Conservation (phyloP, 2,888 invertebrate species). For the Cephonodes hylas region DNA sequence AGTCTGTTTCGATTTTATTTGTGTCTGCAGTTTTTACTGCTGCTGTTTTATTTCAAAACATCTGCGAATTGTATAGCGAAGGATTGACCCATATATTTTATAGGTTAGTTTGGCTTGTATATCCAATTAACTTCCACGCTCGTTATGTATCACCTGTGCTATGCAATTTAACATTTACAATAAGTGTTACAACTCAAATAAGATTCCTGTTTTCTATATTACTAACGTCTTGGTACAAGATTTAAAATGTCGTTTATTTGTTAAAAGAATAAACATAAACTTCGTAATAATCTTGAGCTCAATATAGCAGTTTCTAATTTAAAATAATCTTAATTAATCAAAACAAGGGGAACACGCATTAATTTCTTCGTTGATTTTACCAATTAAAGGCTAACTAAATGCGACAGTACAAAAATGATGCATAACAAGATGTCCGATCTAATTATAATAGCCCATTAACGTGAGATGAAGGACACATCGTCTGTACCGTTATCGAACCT, state of each 20-base stretch:
- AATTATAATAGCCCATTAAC: slow-evolving; percentile 58
- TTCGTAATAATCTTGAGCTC: no score
- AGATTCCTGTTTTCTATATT: no score
- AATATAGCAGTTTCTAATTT: neutral
- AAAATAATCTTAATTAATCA: neutral
- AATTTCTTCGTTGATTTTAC: neutral
- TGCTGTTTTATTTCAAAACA: neutral
- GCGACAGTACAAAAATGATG: slow-evolving; percentile 25
- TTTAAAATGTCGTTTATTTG: no score
- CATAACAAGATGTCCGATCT: slow-evolving; percentile 43
- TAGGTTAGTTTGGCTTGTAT: neutral
- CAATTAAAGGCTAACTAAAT: slow-evolving; percentile 13
- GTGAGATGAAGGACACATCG: slow-evolving; percentile 46
- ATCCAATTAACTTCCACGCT: no score
- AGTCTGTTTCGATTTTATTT: neutral
- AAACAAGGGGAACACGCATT: neutral
- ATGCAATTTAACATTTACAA: no score
- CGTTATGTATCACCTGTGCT: no score
- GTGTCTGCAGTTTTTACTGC: neutral
- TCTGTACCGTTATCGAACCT: neutral
- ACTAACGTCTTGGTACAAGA: neutral
- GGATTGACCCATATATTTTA: neutral
- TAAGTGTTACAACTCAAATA: neutral
- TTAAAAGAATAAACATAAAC: no score
- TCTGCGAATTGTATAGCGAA: neutral